A percentile compares a stretch with the other conserved stretches of the same genome.
Conservation (phyloP, 37 sponge, comb jelly and placozoan genomes). For the Chondrosia reniformis region DNA sequence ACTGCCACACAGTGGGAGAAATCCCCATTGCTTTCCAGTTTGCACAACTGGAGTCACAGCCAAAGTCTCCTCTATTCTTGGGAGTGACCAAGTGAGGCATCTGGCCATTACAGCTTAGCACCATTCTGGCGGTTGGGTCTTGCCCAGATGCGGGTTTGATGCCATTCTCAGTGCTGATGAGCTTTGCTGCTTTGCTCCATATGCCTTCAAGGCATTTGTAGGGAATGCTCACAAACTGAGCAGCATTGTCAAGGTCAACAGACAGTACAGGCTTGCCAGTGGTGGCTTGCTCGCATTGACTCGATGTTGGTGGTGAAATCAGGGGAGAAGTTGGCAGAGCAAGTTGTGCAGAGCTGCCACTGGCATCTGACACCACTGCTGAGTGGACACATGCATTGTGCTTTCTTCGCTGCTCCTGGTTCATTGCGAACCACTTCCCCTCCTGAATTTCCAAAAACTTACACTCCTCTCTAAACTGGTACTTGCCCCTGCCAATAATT, state of each 20-base stretch:
- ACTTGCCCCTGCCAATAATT: slow-evolving; percentile 37
- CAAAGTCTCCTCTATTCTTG: neutral
- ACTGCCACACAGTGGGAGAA: slow-evolving; percentile 7
- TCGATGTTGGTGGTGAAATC: neutral
- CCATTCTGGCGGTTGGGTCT: slow-evolving; percentile 5
- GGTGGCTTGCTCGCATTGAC: neutral
- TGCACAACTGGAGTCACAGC: neutral
- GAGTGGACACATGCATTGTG: slow-evolving; percentile 23
- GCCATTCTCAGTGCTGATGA: slow-evolving; percentile 10
- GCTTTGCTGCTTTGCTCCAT: slow-evolving; percentile 4
- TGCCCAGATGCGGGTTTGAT: neutral
- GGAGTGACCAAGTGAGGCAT: slow-evolving; percentile 8
- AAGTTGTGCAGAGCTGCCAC: neutral
- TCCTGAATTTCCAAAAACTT: slow-evolving; percentile 24
- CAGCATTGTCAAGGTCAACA: slow-evolving; percentile 8
- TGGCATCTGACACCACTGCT: neutral
- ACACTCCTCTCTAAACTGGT: slow-evolving; percentile 19
- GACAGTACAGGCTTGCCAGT: neutral
- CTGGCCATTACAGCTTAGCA: slow-evolving; percentile 10
- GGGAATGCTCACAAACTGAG: slow-evolving; percentile 2
- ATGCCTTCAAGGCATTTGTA: slow-evolving; percentile 3
- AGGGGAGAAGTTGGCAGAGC: neutral
- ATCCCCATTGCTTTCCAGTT: slow-evolving; percentile 22
- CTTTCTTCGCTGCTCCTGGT: slow-evolving; percentile 17
- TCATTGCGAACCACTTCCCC: slow-evolving; percentile 23